These are phyloP conservation scores for Drosophila chauvacae DNA, from an alignment of 1,140 invertebrate species.

Conservation along the genomic window DNA sequence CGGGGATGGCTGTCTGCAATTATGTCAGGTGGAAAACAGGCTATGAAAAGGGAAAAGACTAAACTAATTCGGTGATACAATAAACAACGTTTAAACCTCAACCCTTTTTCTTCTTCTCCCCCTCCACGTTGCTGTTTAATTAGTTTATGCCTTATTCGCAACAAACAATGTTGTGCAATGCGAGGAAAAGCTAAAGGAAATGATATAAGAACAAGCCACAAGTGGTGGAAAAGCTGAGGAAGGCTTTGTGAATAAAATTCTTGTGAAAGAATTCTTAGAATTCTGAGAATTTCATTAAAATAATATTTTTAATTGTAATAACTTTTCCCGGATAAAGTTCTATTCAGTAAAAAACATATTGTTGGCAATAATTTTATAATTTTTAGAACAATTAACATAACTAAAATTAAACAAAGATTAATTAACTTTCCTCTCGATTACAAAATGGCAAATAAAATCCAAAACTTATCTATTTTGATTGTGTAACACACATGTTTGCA, in stretches of 20 bases:
- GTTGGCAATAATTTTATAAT: background rate
- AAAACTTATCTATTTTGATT: conserved; percentile 6
- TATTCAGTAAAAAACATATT: background rate
- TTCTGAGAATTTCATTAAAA: background rate
- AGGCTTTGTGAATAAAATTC: too few species aligned
- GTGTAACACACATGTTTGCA: conserved; percentile 13
- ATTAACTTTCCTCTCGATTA: background rate
- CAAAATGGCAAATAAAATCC: background rate
- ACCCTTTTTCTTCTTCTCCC: background rate
- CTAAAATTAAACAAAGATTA: background rate
- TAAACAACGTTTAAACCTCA: conserved; percentile 29
- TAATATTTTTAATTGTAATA: too few species aligned
- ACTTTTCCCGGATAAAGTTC: background rate
- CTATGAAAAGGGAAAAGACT: conserved; percentile 9
- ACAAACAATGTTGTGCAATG: conserved; percentile 40
- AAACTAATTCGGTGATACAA: conserved; percentile 53
- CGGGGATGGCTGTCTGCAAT: conserved; percentile 5
- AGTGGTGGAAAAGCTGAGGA: background rate
- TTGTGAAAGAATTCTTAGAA: background rate
- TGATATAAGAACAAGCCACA: conserved; percentile 26
- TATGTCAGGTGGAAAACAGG: conserved; percentile 13
- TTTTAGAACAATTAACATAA: background rate
- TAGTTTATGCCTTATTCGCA: conserved; percentile 40
- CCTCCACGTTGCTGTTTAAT: conserved; percentile 19
- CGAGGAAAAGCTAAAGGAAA: background rate